These are phyloP conservation scores for Leptinotarsa haldemani DNA, from an alignment of 2,888 invertebrate genomes.

Conservation along the genomic window DNA sequence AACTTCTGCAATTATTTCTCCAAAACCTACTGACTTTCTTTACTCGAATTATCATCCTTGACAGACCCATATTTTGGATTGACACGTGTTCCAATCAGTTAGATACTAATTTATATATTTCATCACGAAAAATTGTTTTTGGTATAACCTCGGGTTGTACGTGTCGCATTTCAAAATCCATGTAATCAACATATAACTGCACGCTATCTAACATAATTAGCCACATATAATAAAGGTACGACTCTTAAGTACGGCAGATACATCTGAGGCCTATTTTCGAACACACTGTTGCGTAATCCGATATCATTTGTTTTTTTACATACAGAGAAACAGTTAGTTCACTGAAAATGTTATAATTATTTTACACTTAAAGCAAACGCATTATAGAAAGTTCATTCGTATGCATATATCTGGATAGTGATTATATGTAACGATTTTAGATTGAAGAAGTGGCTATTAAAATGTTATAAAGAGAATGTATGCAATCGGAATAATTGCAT, in stretches of 20 bases:
- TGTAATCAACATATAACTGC: conserved; percentile 16
- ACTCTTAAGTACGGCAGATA: conserved; percentile 1
- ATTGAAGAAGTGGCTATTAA: conserved; percentile 22
- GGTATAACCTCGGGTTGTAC: conserved; percentile 11
- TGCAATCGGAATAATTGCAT: neutral
- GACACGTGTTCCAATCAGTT: conserved; percentile 3
- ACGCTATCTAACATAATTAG: conserved; percentile 13
- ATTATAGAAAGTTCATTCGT: conserved; percentile 37
- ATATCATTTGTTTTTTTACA: conserved; percentile 31
- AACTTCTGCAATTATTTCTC: too few species aligned
- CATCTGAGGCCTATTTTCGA: conserved; percentile 33
- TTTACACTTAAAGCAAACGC: conserved; percentile 35
- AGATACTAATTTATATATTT: conserved; percentile 2
- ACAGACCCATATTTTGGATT: neutral
- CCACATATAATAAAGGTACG: conserved; percentile 2
- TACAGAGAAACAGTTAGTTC: conserved; percentile 31
- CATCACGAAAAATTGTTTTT: conserved; percentile 13
- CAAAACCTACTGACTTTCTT: too few species aligned
- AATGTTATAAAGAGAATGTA: conserved; percentile 13
- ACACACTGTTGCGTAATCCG: conserved; percentile 32
- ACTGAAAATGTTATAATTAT: conserved; percentile 40
- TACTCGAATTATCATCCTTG: neutral
- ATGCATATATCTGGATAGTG: conserved; percentile 35
- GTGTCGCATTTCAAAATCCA: conserved; percentile 18
- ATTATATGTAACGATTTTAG: conserved; percentile 19